Evolutionary conservation across 2,797 vertebrate genomes (phyloP).

Genomic region (Ctenosaura bakeri): DNA sequence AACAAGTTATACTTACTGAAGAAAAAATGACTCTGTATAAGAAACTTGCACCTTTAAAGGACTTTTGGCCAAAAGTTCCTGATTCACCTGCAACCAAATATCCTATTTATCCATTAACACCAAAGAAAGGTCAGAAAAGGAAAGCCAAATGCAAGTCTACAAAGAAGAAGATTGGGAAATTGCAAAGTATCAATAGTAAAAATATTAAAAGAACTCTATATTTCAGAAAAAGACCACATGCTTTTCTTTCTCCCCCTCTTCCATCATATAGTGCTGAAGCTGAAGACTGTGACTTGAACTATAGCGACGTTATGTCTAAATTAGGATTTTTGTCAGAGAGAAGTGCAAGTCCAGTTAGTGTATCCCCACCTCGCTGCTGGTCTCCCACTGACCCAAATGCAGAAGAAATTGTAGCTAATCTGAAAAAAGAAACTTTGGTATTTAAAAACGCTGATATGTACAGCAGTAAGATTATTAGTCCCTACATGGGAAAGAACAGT

Average conservation of each 20-base stretch:
- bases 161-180: slow-evolving; percentile 85
- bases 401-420: slow-evolving; percentile 81
- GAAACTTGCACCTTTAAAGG: slow-evolving; percentile 94
- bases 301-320: slow-evolving; percentile 95
- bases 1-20: slow-evolving; percentile 89
- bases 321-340: slow-evolving; percentile 96
- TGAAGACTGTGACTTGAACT: slow-evolving; percentile 90
- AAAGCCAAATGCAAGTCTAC: slow-evolving; percentile 89
- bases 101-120: slow-evolving; percentile 88
- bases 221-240: slow-evolving; percentile 80
- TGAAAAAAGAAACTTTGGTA: slow-evolving; percentile 85
- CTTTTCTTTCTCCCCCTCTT: slow-evolving; percentile 84
- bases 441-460: slow-evolving; percentile 81
- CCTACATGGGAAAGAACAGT: slow-evolving; percentile 76
- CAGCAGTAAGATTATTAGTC: slow-evolving; percentile 73
- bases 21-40: slow-evolving; percentile 89
- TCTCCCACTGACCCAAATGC: slow-evolving; percentile 94
- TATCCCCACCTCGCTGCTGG: slow-evolving; percentile 97
- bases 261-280: slow-evolving; percentile 91
- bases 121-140: slow-evolving; percentile 91
- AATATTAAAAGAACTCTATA: slow-evolving; percentile 82
- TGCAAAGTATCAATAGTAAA: slow-evolving; percentile 82
- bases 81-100: slow-evolving; percentile 93
- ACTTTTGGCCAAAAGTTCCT: slow-evolving; percentile 96
- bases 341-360: slow-evolving; percentile 89